Conservation (phyloP, 2,113 vertebrate species). For the Lucifuga dentata region DNA sequence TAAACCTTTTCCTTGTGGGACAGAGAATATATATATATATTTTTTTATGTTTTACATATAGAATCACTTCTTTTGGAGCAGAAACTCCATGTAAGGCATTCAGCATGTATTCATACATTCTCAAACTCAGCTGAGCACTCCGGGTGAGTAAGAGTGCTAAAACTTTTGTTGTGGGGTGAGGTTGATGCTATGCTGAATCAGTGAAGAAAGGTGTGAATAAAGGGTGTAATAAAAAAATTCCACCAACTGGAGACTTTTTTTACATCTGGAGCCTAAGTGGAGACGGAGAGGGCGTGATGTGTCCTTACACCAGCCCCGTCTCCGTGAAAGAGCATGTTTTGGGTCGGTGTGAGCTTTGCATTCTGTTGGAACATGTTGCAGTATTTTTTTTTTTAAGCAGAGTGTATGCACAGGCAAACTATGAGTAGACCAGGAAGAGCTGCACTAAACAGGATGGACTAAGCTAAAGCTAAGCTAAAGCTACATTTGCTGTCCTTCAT, state of each 20-base stretch:
- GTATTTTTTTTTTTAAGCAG: slow-evolving; percentile 51
- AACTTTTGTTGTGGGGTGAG: too few species aligned
- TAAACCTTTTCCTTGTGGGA: too few species aligned
- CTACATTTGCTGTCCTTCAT: slow-evolving; percentile 18
- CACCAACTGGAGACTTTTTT: slow-evolving; percentile 19
- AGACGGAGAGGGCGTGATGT: slow-evolving; percentile 11
- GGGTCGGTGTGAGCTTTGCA: slow-evolving; percentile 34
- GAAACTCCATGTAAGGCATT: too few species aligned
- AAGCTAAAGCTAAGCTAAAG: slow-evolving; percentile 24
- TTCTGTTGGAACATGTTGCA: slow-evolving; percentile 60
- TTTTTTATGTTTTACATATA: too few species aligned
- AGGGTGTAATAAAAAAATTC: neutral
- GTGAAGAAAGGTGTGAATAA: slow-evolving; percentile 14
- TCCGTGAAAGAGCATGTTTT: slow-evolving; percentile 70
- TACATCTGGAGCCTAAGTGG: slow-evolving; percentile 7
- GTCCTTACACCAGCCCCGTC: slow-evolving; percentile 15
- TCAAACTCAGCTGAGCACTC: too few species aligned
- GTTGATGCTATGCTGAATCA: slow-evolving; percentile 1
- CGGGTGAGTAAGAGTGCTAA: too few species aligned
- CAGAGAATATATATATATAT: too few species aligned
- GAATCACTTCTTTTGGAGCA: too few species aligned
- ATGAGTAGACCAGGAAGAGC: slow-evolving; percentile 39
- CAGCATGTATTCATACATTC: too few species aligned
- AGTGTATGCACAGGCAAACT: slow-evolving; percentile 32
- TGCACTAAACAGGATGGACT: slow-evolving; percentile 21